Conservation (phyloP, 2,888 invertebrate genomes). For the Matsumyia berberina region DNA sequence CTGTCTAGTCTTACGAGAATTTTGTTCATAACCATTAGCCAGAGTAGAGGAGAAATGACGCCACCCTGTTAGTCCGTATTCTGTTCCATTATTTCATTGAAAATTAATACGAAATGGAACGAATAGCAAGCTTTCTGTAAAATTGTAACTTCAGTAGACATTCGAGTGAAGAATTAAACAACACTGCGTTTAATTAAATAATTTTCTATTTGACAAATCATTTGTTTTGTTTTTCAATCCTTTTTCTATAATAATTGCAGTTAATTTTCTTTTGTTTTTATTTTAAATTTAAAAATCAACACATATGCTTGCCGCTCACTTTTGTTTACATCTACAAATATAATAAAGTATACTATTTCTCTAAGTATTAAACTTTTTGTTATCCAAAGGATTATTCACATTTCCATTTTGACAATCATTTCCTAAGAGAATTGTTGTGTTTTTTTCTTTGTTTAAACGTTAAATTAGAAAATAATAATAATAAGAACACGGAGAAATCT, state of each 20-base stretch:
- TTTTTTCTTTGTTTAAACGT: constrained; percentile 19
- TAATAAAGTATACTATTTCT: constrained; percentile 72
- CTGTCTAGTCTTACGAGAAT: no score
- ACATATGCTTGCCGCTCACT: constrained; percentile 58
- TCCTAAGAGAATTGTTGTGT: constrained; percentile 58
- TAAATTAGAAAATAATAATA: constrained; percentile 68
- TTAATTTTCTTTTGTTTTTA: constrained; percentile 49
- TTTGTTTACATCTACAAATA: constrained; percentile 71
- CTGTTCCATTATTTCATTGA: no score
- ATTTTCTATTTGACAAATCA: constrained; percentile 68
- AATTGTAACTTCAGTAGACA: no score
- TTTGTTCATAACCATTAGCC: no score
- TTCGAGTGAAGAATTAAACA: neutral
- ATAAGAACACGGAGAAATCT: constrained; percentile 42
- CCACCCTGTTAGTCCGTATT: no score
- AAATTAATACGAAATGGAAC: no score
- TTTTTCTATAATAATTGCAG: constrained; percentile 57
- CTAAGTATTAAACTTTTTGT: constrained; percentile 66
- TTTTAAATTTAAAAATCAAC: constrained; percentile 65
- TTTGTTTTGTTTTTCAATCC: constrained; percentile 38
- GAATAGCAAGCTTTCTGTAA: no score
- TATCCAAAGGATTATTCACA: constrained; percentile 72
- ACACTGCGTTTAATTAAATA: constrained; percentile 64
- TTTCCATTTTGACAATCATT: constrained; percentile 64
- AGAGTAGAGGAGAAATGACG: no score